These are phyloP conservation scores for Papilio demoleus DNA, from an alignment of 2,888 invertebrate species.

Conservation along the genomic window DNA sequence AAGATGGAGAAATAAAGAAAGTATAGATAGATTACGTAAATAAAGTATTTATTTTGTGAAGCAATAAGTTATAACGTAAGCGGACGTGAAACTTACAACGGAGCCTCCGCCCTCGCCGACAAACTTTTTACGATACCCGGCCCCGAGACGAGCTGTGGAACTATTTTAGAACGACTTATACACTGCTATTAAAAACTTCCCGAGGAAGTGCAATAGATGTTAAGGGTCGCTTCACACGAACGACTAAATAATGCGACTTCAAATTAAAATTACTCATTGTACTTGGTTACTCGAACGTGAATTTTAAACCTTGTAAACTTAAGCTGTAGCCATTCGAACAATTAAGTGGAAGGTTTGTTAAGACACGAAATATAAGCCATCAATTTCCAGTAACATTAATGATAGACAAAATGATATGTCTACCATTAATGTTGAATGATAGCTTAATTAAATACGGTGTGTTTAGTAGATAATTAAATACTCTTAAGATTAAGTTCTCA, in stretches of 20 bases:
- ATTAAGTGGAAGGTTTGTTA: no score
- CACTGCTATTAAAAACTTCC: constrained; percentile 65
- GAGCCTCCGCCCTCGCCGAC: constrained; percentile 46
- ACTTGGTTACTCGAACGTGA: not conserved
- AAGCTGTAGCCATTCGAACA: no score
- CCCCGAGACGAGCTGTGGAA: constrained; percentile 49
- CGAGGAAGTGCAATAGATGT: constrained; percentile 46
- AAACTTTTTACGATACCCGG: constrained; percentile 63
- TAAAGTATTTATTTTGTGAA: constrained; percentile 28
- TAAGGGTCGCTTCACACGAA: constrained; percentile 23
- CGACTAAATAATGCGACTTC: not conserved
- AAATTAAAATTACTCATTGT: not conserved
- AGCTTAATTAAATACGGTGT: no score
- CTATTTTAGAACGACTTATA: constrained; percentile 72
- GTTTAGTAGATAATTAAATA: no score
- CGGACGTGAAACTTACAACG: constrained; percentile 14
- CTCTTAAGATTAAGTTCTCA: no score
- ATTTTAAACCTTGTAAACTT: no score
- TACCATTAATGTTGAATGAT: no score
- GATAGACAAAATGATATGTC: no score
- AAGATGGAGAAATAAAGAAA: no score
- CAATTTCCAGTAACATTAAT: no score
- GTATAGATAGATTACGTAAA: not conserved
- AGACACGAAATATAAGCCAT: no score
- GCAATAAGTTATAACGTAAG: constrained; percentile 6